Evolutionary conservation across 2,113 vertebrate species (phyloP), one percentile per base, ranked within the genome.

Genomic region (Onychostoma macrolepis): DNA sequence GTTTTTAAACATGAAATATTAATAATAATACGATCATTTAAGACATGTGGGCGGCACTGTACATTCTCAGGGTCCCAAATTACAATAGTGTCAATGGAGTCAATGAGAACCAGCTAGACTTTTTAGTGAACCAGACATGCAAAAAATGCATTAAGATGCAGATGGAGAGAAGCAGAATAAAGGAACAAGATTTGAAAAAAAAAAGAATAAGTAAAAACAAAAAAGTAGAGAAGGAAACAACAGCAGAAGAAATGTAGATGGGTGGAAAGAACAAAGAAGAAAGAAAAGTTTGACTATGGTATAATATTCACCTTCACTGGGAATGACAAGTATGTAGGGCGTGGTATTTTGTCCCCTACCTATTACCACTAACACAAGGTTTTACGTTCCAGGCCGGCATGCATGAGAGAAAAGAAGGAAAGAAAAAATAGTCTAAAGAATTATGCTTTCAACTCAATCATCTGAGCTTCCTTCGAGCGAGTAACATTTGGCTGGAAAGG

Each of bases 291-390:
- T 92, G 94, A 92, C 93, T 94, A 93, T 90, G 88, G 94, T 95
- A 91, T 95, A 95, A 96, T 97, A 97, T 97, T 98, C 98, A 99
- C 97, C 97, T 98, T 98, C 97, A 96, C 96, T 97, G 93, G 97
- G 96, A 95, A 98, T 96, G 96, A 95, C 96, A 96, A 97, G 95
- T 79, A 96, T 97, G 95, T 96, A 97, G 94, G 95, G 92, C 91
- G 94, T 97, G 94, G 98, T 98, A 96, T 95, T 97, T 96, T 97
- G 95, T 95, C 96, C 96, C 96, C 97, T 98, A 97, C 96, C 97
- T 96, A 98, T 94, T 95, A 97, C 95, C 97, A 96, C 97, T 98
- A 97, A 97, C 95, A 96, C 96, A 97, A 97, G 95, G 94, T 96
- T 96, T 96, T 95, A 92, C 91, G 92, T 96, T 97, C 96, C 96